These are phyloP conservation scores for Phataginus tricuspis DNA, from an alignment of 2,797 vertebrate species.

Conservation along the genomic window DNA sequence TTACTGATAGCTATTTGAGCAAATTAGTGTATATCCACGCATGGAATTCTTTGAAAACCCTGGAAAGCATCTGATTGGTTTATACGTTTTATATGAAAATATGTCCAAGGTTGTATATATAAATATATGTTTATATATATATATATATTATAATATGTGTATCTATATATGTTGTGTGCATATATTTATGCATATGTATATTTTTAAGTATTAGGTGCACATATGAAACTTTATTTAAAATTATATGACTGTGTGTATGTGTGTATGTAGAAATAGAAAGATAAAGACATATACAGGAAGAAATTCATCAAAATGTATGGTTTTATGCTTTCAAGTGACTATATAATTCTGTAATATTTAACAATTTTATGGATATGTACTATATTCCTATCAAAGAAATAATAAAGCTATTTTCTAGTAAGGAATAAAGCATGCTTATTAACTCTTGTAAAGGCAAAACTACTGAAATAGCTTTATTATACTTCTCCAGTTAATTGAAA, in stretches of 20 bases:
- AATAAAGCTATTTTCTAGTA: not conserved
- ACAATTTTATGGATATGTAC: not conserved
- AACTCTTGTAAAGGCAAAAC: not conserved
- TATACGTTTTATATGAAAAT: no score
- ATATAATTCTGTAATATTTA: not conserved
- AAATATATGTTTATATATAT: not conserved
- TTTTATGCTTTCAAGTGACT: not conserved
- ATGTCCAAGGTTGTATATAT: no score
- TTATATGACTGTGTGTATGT: not conserved
- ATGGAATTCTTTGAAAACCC: not conserved
- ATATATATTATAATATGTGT: no score
- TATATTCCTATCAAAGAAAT: not conserved
- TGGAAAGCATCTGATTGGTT: not conserved
- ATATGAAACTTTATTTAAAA: not conserved
- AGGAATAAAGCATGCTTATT: not conserved
- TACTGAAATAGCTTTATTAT: not conserved
- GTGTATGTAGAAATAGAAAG: not conserved
- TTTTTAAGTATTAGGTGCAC: not conserved
- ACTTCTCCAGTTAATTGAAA: not conserved
- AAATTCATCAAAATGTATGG: not conserved
- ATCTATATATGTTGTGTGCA: no score
- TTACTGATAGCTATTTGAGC: not conserved
- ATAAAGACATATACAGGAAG: not conserved
- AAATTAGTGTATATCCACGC: not conserved
- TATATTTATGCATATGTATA: no score